Base-by-base conservation (phyloP, 2,113 vertebrate species). In the Aspidoscelis tigris region DNA sequence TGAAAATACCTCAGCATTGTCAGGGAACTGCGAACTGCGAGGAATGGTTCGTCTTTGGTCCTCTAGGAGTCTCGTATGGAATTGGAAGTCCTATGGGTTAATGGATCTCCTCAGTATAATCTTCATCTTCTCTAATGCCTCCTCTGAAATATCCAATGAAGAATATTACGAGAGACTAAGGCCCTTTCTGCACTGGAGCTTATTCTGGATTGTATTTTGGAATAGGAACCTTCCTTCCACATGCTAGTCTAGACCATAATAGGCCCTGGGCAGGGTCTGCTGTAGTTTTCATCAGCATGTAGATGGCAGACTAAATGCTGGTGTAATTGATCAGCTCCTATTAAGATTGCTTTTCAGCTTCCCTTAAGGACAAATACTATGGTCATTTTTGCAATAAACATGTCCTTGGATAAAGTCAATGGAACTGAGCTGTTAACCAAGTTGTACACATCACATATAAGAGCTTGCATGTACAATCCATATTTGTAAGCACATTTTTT, bases 401-500 rank as follows among this genome's bases (percentile, higher is more conserved):
- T 16, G 14, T 61, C 18, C 18, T 61, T 18, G 58, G 14, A 61
- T 12, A 61, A 61, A 61, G 4, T 61, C 4, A 61, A 61, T 50
- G 58, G 41, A 73, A 84, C 26, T 50, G 41, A 55, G 64, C 55
- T 79, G 55, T 65, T 12, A 78, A 68, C 22, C 53, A 69, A 24
- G 33, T 77, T 84, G 22, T 14, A 58, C 47, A 47, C 43, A 26
- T 6, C 53, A 78, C 33, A 58, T 71, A 50, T 50, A 33, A 18
- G 41, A 50, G 55, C 53, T 65, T 79, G 26, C n/a, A 41, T 26
- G 43, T 58, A 70, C 12, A 33, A n/a, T 79, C 79, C 73, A 79
- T 50, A 79, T 74, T 39, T 66, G 39, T 79, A 73, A 74, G 53
- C 18, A 65, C 61, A 53, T 73, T 79, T 79, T 73, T n/a, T 16